Evolutionary conservation across 2,888 invertebrate species (phyloP).

Genomic region (Siphlonurus alternatus): DNA sequence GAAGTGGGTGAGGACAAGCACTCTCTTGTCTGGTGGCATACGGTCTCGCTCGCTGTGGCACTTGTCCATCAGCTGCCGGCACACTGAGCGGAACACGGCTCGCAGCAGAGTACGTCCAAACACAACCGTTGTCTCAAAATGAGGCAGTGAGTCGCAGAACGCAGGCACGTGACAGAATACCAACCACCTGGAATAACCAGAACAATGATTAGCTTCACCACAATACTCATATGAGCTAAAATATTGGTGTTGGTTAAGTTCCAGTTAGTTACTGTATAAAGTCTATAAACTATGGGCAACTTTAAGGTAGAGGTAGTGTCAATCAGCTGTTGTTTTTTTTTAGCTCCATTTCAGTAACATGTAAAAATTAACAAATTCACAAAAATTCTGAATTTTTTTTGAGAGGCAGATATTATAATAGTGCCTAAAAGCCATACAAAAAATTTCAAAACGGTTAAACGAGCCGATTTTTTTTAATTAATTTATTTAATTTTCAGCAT

Average conservation of each 20-base stretch:
- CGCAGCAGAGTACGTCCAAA: conserved; percentile 77
- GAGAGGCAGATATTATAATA: too few relatives aligned
- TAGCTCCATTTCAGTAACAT: too few relatives aligned
- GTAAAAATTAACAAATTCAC: too few relatives aligned
- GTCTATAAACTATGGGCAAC: not conserved
- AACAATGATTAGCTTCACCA: too few relatives aligned
- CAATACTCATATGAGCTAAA: not conserved
- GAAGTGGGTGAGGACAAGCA: conserved; percentile 71
- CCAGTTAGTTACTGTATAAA: not conserved
- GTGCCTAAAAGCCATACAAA: too few relatives aligned
- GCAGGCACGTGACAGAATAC: conserved; percentile 92
- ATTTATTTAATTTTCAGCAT: too few relatives aligned
- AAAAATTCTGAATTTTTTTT: too few relatives aligned
- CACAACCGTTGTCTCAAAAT: conserved; percentile 77
- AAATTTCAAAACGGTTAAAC: too few relatives aligned
- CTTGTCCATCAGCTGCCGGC: conserved; percentile 77
- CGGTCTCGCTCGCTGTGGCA: conserved; percentile 78
- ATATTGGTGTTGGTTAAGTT: not conserved
- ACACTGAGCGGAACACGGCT: conserved; percentile 67
- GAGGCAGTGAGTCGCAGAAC: conserved; percentile 82
- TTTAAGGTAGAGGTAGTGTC: not conserved
- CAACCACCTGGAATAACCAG: conserved; percentile 50
- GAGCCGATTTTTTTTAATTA: too few relatives aligned
- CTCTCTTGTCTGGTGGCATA: conserved; percentile 71
- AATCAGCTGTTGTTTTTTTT: not conserved